Evolutionary conservation across 1,140 invertebrate species (phyloP), one percentile per base, ranked within the genome.

Genomic region (Zaprionus davidi): DNA sequence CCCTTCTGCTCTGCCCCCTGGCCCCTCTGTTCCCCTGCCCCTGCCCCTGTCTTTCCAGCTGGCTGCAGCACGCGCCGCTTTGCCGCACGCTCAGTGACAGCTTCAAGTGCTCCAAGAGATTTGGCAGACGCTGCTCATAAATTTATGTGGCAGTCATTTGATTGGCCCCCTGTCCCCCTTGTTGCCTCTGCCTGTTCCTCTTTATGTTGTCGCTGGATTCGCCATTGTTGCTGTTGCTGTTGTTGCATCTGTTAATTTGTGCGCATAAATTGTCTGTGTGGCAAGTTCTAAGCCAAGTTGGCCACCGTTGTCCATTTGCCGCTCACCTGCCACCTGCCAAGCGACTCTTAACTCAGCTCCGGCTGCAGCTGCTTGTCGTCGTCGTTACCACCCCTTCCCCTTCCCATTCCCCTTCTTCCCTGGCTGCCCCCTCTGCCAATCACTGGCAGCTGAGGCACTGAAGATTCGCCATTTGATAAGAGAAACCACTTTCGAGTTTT

Each of bases 61-160:
- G 34, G 36, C 62, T 59, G 55, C 58, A 69, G 72, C 72, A 75
- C 72, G 72, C 72, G 71, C 46, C 31, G 9, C 55, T 66, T 7
- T 44, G n/a, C 17, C 28, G 24, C 46, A 28, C 57, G 26, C 34
- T 58, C 56, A 63, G 64, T 64, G 76, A 68, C 53, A 77, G 24
- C 46, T 69, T 49, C 71, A 59, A 56, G 70, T 20, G 7, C 44
- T 65, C 58, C 67, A 59, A 56, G 67, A 83, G 82, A 78, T 85
- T 85, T 85, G 78, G 75, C 76, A 86, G 78, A 75, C 74, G 70
- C 60, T 69, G 82, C 82, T 85, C 79, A 86, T 85, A 85, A 85
- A 85, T 86, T 85, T 76, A 79, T 86, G 82, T 82, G 82, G 79
- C 79, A 85, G 79, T 77, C 82, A 79, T 79, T 82, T 86, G 79